Evolutionary conservation across 2,888 invertebrate genomes (phyloP).

Genomic region (Trichopria drosophilae): DNA sequence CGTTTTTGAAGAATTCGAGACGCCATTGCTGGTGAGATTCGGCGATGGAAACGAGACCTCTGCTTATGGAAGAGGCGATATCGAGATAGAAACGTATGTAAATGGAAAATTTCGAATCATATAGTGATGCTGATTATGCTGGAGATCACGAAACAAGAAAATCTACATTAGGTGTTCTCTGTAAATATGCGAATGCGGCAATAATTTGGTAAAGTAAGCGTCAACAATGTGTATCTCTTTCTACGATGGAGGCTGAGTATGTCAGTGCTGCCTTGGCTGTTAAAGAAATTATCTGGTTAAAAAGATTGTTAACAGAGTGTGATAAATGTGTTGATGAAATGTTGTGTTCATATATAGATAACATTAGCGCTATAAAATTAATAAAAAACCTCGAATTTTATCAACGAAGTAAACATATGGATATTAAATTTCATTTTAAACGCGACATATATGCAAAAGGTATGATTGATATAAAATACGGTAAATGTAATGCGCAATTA

Average conservation of each 20-base stretch:
- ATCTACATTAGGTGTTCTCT: no score
- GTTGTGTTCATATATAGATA: conserved; percentile 1
- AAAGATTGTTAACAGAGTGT: conserved; percentile 14
- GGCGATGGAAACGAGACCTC: no score
- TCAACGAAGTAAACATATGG: no score
- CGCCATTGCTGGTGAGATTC: no score
- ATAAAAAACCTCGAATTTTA: conserved; percentile 13
- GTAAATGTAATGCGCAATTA: background rate
- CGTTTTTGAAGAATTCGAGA: no score
- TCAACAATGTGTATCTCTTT: background rate
- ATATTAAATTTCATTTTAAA: no score
- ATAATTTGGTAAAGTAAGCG: background rate
- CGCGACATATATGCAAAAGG: no score
- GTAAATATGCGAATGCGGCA: conserved; percentile 1
- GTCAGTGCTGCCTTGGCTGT: background rate
- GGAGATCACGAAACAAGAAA: no score
- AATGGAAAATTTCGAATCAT: no score
- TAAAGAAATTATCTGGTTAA: conserved; percentile 1
- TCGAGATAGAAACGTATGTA: no score
- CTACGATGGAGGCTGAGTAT: background rate
- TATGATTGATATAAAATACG: background rate
- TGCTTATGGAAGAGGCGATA: no score
- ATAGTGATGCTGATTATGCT: no score
- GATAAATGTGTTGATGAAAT: background rate
- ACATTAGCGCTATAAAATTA: conserved; percentile 8